phyloP scores from a whole-genome alignment of 2,797 vertebrate genomes.

The Eidolon dupreanum region DNA sequence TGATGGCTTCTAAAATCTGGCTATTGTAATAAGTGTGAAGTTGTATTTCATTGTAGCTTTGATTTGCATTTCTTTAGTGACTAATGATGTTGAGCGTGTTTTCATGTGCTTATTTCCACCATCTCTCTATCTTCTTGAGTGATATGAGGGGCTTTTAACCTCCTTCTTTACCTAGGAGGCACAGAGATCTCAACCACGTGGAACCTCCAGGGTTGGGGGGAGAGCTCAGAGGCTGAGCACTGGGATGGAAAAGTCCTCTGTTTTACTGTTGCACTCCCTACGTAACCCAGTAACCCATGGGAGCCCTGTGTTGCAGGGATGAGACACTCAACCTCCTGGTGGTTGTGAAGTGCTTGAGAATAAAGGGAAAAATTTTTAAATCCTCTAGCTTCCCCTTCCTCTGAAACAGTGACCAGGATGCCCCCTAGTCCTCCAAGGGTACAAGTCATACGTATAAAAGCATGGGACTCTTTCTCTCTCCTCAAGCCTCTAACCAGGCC shows the following conservation, averaged over 20 bases:
- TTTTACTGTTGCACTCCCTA: not conserved
- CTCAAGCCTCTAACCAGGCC: not conserved
- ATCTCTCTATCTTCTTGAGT: not conserved
- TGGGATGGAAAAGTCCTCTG: not conserved
- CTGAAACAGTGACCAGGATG: not conserved
- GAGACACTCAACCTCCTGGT: not conserved
- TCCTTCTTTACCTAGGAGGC: not conserved
- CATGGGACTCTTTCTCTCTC: not conserved
- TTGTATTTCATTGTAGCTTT: not conserved
- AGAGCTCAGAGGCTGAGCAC: not conserved
- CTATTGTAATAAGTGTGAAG: not conserved
- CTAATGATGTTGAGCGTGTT: not conserved
- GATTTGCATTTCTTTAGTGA: constrained; percentile 3
- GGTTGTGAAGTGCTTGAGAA: constrained; percentile 4
- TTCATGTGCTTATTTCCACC: not conserved
- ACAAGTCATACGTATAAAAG: not conserved
- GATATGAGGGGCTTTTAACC: not conserved
- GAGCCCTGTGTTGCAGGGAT: not conserved
- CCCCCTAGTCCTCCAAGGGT: not conserved
- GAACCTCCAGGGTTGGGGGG: not conserved
- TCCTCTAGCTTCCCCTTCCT: not conserved
- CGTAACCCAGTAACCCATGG: not conserved
- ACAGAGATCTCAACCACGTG: not conserved
- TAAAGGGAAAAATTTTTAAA: not conserved
- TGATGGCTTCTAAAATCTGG: not conserved